A percentile compares a stretch with the other conserved stretches of the same genome.
These are phyloP conservation scores for Helicoverpa assulta DNA, from an alignment of 2,888 invertebrate genomes.

Conservation along the genomic window DNA sequence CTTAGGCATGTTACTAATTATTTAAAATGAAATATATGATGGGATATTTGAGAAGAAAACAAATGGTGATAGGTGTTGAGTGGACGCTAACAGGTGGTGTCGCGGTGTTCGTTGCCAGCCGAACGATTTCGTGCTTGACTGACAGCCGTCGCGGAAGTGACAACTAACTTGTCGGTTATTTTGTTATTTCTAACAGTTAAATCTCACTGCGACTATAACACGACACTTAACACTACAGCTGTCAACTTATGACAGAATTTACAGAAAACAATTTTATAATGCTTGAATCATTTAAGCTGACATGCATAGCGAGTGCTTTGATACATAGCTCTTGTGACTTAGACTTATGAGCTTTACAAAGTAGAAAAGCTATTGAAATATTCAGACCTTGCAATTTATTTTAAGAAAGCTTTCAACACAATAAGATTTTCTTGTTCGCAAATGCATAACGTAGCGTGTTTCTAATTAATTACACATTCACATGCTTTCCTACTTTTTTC, in stretches of 20 bases:
- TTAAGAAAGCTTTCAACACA: slow-evolving; percentile 37
- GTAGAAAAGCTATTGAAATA: neutral
- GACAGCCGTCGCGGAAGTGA: slow-evolving; percentile 63
- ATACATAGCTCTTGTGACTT: neutral
- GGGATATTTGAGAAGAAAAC: slow-evolving; percentile 56
- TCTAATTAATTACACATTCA: slow-evolving; percentile 43
- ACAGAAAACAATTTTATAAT: neutral
- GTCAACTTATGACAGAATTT: slow-evolving; percentile 21
- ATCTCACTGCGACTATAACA: slow-evolving; percentile 42
- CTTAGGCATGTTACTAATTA: slow-evolving; percentile 58
- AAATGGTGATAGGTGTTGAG: slow-evolving; percentile 66
- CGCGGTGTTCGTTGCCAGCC: slow-evolving; percentile 67
- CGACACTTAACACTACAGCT: slow-evolving; percentile 48
- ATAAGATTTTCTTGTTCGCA: slow-evolving; percentile 32
- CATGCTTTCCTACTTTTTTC: slow-evolving; percentile 23
- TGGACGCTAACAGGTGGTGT: slow-evolving; percentile 74
- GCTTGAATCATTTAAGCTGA: slow-evolving; percentile 17
- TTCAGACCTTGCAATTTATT: slow-evolving; percentile 26
- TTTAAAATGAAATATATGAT: slow-evolving; percentile 41
- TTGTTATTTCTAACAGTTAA: slow-evolving; percentile 52
- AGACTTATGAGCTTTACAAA: neutral
- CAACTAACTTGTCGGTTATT: slow-evolving; percentile 57
- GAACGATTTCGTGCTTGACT: slow-evolving; percentile 66
- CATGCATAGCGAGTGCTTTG: neutral
- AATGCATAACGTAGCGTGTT: slow-evolving; percentile 6